Conservation (phyloP, 2,113 vertebrate species). For the Numida meleagris region DNA sequence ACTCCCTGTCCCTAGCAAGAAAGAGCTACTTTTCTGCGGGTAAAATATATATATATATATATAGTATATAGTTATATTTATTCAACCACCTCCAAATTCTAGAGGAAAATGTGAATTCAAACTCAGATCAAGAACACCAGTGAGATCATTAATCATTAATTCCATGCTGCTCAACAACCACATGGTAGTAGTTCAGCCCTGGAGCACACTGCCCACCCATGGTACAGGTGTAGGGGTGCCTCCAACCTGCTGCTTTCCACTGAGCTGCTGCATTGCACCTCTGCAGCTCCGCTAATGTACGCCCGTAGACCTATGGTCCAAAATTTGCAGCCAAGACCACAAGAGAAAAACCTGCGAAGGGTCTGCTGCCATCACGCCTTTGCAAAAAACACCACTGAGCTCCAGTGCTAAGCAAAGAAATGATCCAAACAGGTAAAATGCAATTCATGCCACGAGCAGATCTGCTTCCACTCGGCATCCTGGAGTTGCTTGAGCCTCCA, state of each 20-base stretch:
- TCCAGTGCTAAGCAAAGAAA: not conserved
- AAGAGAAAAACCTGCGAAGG: not conserved
- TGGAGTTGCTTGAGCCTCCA: not conserved
- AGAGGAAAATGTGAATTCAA: not conserved
- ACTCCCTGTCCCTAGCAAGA: not conserved
- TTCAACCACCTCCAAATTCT: not conserved
- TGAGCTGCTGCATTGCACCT: rapidly evolving
- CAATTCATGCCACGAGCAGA: rapidly evolving
- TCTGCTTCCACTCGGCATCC: not conserved
- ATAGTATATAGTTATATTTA: not conserved
- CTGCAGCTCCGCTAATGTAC: rapidly evolving
- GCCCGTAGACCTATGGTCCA: not conserved
- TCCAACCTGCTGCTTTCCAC: not conserved
- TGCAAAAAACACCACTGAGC: not conserved
- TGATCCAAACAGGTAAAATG: rapidly evolving
- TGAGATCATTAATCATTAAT: not conserved
- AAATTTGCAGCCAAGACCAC: not conserved
- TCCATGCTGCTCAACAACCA: not conserved
- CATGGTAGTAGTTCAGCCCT: not conserved
- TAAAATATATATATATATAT: too few relatives aligned
- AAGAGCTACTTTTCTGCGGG: rapidly evolving
- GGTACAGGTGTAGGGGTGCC: not conserved
- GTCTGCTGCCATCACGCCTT: not conserved
- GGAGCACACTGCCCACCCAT: not conserved
- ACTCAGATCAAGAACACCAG: not conserved